Evolutionary conservation across 2,797 vertebrate species (phyloP).

Genomic region (Monodelphis domestica): DNA sequence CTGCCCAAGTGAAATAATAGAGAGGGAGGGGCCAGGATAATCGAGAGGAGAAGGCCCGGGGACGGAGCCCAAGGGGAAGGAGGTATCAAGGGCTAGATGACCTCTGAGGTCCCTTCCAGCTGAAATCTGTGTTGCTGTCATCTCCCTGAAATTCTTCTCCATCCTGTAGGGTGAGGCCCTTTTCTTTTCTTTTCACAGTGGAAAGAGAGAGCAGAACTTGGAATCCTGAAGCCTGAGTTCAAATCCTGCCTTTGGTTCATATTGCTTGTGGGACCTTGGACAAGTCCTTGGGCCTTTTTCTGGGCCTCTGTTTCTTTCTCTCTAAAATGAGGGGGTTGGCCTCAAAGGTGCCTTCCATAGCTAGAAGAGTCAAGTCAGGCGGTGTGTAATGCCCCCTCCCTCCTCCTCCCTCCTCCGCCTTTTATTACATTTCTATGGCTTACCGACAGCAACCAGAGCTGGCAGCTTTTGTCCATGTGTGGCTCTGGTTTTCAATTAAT

Average conservation of each 20-base stretch:
- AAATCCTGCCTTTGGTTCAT: background rate
- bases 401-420: background rate
- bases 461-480: constrained; percentile 49
- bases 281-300: background rate
- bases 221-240: background rate
- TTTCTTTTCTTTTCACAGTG: constrained; percentile 28
- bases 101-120: background rate
- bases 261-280: background rate
- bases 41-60: background rate
- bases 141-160: background rate
- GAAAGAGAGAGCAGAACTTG: background rate
- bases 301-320: background rate
- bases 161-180: background rate
- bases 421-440: no score
- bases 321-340: fast-evolving
- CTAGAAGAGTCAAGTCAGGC: fast-evolving
- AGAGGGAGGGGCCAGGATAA: no score
- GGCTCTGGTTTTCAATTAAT: constrained; percentile 71
- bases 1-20: background rate
- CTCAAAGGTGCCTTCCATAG: fast-evolving
- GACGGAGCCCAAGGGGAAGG: background rate
- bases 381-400: background rate
- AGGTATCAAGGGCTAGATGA: background rate
- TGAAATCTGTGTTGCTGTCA: background rate
- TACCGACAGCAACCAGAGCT: background rate